Evolutionary conservation across 2,113 vertebrate genomes (phyloP).

Genomic region (Sceloporus tristichus): DNA sequence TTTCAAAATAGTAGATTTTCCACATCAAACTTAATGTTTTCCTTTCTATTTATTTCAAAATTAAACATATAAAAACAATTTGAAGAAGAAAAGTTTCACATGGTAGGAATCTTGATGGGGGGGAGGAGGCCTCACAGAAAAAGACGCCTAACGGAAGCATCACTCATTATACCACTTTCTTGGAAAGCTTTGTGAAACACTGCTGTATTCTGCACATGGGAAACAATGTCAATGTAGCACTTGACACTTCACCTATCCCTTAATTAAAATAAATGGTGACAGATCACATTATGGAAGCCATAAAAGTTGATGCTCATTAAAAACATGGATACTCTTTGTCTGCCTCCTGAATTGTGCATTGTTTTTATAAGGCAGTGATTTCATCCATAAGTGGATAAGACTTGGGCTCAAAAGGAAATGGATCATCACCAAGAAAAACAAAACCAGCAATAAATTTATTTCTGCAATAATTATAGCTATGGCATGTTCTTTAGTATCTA

Average conservation of each 20-base stretch:
- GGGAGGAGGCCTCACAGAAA: constrained; percentile 27
- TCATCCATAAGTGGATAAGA: not conserved
- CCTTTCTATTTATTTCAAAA: constrained; percentile 10
- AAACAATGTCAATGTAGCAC: constrained; percentile 51
- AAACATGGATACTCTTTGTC: constrained; percentile 18
- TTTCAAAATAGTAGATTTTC: constrained; percentile 32
- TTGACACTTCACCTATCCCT: constrained; percentile 51
- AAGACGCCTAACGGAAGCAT: constrained; percentile 37
- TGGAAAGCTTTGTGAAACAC: constrained; percentile 63
- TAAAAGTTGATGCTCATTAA: not conserved
- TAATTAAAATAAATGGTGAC: constrained; percentile 43
- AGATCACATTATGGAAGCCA: constrained; percentile 31
- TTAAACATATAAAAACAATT: not conserved
- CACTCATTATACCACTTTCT: constrained; percentile 43
- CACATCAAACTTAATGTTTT: constrained; percentile 50
- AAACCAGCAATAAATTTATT: constrained; percentile 35
- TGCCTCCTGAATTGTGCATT: constrained; percentile 28
- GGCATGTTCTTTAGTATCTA: constrained; percentile 3
- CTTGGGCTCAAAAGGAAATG: not conserved
- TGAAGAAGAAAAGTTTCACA: constrained; percentile 13
- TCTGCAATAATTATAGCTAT: constrained; percentile 1
- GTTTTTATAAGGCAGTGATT: constrained; percentile 49
- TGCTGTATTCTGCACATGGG: constrained; percentile 44
- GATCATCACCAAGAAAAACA: constrained; percentile 20
- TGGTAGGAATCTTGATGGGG: constrained; percentile 34